A percentile compares a stretch with the other conserved stretches of the same genome.
Conservation (phyloP, 2,888 invertebrate genomes). For the Tetanocera ferruginea region DNA sequence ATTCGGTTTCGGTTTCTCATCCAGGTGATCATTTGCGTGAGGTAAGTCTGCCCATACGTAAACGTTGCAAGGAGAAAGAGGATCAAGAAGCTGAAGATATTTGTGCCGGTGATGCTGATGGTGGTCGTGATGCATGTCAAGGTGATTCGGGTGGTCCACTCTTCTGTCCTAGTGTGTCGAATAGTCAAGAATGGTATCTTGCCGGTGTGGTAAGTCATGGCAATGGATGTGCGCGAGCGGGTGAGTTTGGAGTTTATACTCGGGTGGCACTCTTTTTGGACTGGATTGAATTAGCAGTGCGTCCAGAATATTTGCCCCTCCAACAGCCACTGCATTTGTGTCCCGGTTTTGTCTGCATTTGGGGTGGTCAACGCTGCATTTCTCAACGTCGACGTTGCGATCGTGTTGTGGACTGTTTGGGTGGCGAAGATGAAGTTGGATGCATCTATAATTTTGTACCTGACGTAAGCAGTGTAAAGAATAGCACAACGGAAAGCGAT, state of each 20-base stretch:
- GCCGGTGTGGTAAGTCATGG: constrained; percentile 91
- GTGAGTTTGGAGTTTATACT: constrained; percentile 87
- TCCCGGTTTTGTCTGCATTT: constrained; percentile 80
- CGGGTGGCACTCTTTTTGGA: constrained; percentile 80
- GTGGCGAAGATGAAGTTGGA: constrained; percentile 84
- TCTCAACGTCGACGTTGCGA: constrained; percentile 78
- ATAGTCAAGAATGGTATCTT: constrained; percentile 81
- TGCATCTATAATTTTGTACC: constrained; percentile 71
- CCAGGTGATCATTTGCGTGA: constrained; percentile 86
- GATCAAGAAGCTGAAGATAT: constrained; percentile 79
- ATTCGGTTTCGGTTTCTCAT: constrained; percentile 43
- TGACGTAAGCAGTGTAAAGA: constrained; percentile 58
- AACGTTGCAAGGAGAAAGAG: constrained; percentile 75
- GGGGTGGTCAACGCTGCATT: constrained; percentile 78
- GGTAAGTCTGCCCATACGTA: constrained; percentile 81
- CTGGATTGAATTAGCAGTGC: constrained; percentile 75
- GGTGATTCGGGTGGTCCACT: constrained; percentile 84
- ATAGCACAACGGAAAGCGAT: constrained; percentile 57
- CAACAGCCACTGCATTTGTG: constrained; percentile 75
- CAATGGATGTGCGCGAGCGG: constrained; percentile 84
- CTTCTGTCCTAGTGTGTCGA: constrained; percentile 80
- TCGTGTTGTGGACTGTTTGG: constrained; percentile 80
- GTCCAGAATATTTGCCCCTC: constrained; percentile 66
- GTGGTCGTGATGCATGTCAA: constrained; percentile 87
- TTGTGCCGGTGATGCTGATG: constrained; percentile 81